Base-by-base conservation (phyloP, 2,888 invertebrate species). In the Tiliacea citrago region DNA sequence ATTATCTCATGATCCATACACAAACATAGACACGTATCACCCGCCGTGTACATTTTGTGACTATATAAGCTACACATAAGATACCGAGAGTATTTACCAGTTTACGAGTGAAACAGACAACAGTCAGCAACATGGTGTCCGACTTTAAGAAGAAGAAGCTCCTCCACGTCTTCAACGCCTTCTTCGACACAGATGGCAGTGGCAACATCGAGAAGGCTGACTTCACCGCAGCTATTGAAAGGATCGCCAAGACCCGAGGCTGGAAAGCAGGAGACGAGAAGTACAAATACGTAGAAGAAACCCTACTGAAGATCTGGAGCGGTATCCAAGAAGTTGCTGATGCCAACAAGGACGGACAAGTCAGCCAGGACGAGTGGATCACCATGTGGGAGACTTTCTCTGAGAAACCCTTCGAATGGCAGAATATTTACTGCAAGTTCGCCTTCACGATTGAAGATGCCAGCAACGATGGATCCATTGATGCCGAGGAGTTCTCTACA, bases 131-230 rank as follows among this genome's bases (percentile, higher is more conserved):
- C 90, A 96, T 96, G 95, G 98, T 98, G 93, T 98, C 98, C 84
- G 98, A 98, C 91, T 99, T 98, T 96, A 98, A 98, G 93, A 98
- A 98, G 97, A 98, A 98, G 97, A 99, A 99, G 96, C 97, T 98
- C 58, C 97, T 98, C 88, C 98, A 98, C 95, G 98, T 98, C 79
- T 99, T 99, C 97, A 98, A 98, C 92, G 97, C 98, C 75, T 98
- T 99, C 96, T 98, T 98, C 91, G 99, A 99, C 97, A 98, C 98
- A 87, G 98, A 99, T 95, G 97, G 98, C 91, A 99, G 98, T 93
- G 99, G 99, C 24, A 98, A 97, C 85, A 98, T 99, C 87, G 99
- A 99, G 91, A 98, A 98, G 93, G 98, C 98, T 90, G 99, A 99
- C 94, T 98, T 99, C 90, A 98, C 98, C 90, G 95, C 98, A 75